Base-by-base conservation (phyloP, 2,797 vertebrate genomes). In the Rhinatrema bivittatum region DNA sequence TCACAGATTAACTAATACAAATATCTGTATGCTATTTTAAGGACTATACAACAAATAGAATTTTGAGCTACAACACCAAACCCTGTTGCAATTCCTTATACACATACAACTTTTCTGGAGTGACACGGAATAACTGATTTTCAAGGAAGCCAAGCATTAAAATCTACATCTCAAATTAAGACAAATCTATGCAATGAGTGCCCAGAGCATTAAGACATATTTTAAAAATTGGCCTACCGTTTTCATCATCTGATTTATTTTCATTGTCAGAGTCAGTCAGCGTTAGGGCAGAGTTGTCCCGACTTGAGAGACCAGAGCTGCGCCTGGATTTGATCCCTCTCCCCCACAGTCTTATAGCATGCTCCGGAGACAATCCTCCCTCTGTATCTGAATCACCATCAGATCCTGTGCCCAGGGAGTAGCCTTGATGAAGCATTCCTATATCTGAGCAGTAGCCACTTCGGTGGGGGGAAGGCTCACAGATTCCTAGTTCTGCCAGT, bases 251-350 rank as follows among this genome's bases (percentile, higher is more conserved):
- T 2, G 93, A 95, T 74, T 94, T 93, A 55, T 93, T 89, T 21
- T 95, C 93, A 29, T 96, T 94, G 55, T 97, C 93, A 2, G 93
- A 95, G 68, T 97, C 93, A 2, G 93, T 97, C 52, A 97, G 84
- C 0, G 93, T 97, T 41, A 97, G 91, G 1, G 90, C 93, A 0
- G 93, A 97, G 76, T 97, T 97, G 55, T 94, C 93, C 0, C 85
- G 88, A 55, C 93, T 97, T 45, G 93, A 95, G 33, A 94, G 85
- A 13, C 92, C 92, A 0, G 93, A 97, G 55, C 92, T 94, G 36
- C 91, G 79, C 25, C 89, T 79, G 63, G 91, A 95, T 52, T 93
- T 97, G 32, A 87, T 74, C 15, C 81, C 87, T 42, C 89, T 68
- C 4, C 89, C 91, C 93, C 93, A 97, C 39, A 97, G 78, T 42